Percentiles rank a stretch among this genome's conserved stretches.
phyloP scores from a whole-genome alignment of 2,797 vertebrate species.

The Phoebastria nigripes region DNA sequence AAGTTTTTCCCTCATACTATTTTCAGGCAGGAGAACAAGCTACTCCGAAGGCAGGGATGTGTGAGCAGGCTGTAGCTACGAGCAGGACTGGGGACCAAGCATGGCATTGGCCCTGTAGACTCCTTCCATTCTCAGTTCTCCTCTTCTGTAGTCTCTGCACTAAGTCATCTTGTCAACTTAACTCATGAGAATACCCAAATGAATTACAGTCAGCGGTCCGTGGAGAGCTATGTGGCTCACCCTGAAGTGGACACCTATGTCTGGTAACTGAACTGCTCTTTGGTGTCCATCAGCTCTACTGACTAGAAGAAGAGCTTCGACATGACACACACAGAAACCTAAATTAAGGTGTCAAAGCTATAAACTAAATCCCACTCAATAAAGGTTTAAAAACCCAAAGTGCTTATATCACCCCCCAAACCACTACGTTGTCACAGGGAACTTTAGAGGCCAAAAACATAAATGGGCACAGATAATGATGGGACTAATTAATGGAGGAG shows the following conservation, averaged over 20 bases:
- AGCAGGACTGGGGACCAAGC: neutral
- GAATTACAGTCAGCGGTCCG: accelerated
- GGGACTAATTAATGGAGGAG: neutral
- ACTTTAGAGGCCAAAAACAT: neutral
- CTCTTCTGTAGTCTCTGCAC: neutral
- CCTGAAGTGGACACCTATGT: neutral
- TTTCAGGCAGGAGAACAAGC: neutral
- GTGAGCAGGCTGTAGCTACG: neutral
- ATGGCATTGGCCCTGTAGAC: accelerated
- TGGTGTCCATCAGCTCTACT: neutral
- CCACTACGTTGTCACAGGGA: neutral
- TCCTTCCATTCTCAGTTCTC: neutral
- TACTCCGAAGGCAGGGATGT: accelerated
- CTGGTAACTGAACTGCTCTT: neutral
- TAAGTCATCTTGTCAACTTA: neutral
- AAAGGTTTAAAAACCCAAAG: neutral
- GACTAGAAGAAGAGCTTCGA: neutral
- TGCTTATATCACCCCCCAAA: neutral
- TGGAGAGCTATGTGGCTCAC: neutral
- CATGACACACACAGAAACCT: neutral
- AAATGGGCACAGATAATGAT: neutral
- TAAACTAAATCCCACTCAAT: neutral
- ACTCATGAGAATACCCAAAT: neutral
- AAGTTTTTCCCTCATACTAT: neutral
- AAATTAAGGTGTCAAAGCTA: neutral